phyloP scores from a whole-genome alignment of 2,113 vertebrate species.

The Azemiops feae region DNA sequence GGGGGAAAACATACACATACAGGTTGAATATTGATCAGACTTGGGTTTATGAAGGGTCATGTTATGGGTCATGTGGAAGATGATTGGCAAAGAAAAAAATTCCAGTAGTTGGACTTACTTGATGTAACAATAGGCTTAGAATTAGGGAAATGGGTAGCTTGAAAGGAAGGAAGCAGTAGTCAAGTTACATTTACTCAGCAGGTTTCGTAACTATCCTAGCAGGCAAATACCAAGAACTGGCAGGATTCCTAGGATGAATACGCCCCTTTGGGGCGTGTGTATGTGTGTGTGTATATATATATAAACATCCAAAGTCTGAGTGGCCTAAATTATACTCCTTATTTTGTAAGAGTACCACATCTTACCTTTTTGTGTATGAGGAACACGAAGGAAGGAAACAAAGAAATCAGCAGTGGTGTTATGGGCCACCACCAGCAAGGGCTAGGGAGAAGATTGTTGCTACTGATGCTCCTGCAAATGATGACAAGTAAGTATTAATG shows the following conservation, averaged over 20 bases:
- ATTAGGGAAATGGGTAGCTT: neutral
- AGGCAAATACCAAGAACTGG: neutral
- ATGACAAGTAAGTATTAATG: constrained; percentile 13
- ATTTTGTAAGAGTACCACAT: neutral
- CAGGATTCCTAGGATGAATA: constrained; percentile 8
- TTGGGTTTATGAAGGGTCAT: neutral
- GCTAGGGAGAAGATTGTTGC: neutral
- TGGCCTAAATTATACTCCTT: neutral
- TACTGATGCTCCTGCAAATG: neutral
- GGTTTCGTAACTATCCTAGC: constrained; percentile 16
- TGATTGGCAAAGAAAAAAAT: neutral
- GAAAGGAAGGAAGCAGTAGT: neutral
- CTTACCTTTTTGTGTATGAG: neutral
- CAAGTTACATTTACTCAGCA: constrained; percentile 2
- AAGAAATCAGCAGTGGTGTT: neutral
- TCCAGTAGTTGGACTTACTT: too few relatives aligned
- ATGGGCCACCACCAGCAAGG: neutral
- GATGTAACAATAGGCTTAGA: neutral
- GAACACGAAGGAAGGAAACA: neutral
- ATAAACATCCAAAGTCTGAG: neutral
- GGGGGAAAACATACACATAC: neutral
- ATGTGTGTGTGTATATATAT: neutral
- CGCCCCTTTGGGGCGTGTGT: neutral
- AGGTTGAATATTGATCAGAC: neutral
- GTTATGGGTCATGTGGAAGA: neutral